Evolutionary conservation across 2,888 invertebrate genomes (phyloP).

Genomic region (Hydroisotoma schaefferi): DNA sequence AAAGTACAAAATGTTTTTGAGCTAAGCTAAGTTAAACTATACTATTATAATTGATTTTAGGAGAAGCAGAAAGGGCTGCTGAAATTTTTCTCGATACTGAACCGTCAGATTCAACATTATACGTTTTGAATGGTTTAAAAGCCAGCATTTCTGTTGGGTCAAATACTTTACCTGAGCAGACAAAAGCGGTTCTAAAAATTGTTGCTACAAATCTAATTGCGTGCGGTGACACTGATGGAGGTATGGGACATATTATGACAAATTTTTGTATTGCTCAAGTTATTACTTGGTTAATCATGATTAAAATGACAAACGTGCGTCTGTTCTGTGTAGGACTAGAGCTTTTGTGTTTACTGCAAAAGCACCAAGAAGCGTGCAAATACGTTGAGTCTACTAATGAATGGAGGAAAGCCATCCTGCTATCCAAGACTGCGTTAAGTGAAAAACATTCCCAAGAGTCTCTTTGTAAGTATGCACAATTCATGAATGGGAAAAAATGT

Average conservation of each 20-base stretch:
- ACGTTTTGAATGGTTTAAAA: slow-evolving; percentile 46
- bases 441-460: slow-evolving; percentile 39
- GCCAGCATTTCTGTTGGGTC: slow-evolving; percentile 44
- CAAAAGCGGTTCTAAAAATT: slow-evolving; percentile 47
- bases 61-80: slow-evolving; percentile 45
- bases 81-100: slow-evolving; percentile 47
- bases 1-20: no score
- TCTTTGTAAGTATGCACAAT: slow-evolving; percentile 45
- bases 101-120: slow-evolving; percentile 39
- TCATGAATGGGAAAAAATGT: slow-evolving; percentile 40
- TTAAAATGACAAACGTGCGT: neutral
- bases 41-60: slow-evolving; percentile 21
- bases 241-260: slow-evolving; percentile 11
- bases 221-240: slow-evolving; percentile 44
- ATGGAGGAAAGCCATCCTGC: slow-evolving; percentile 42
- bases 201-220: slow-evolving; percentile 46
- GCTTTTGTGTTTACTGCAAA: slow-evolving; percentile 41
- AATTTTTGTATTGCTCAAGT: neutral
- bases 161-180: slow-evolving; percentile 42
- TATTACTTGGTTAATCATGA: no score
- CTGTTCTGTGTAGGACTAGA: slow-evolving; percentile 33
- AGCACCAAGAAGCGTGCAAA: slow-evolving; percentile 46
- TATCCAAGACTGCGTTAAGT: slow-evolving; percentile 43
- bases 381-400: slow-evolving; percentile 47
- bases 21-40: no score